A percentile compares a stretch with the other conserved stretches of the same genome.
These are phyloP conservation scores for Poecilia picta DNA, from an alignment of 2,797 vertebrate genomes.

Conservation along the genomic window DNA sequence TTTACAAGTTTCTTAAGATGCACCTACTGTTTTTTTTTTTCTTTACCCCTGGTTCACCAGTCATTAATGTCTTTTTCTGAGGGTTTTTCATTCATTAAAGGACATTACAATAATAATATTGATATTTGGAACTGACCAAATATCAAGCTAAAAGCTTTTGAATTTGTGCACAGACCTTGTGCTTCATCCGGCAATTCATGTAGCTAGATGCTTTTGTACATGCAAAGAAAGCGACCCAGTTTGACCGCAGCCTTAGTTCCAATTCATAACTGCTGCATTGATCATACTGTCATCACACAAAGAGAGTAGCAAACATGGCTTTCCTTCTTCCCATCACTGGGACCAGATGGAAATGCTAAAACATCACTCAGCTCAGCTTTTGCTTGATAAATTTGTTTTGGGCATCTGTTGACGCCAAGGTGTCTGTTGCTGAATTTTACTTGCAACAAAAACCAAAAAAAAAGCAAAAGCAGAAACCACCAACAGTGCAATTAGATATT, in stretches of 20 bases:
- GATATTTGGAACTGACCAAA: not conserved
- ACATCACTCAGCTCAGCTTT: conserved; percentile 30
- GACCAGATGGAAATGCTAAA: conserved; percentile 50
- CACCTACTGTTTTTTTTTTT: not conserved
- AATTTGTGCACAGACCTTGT: conserved; percentile 1
- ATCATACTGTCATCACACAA: conserved; percentile 27
- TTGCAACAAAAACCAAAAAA: conserved; percentile 2
- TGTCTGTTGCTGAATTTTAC: not conserved
- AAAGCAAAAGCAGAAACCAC: not conserved
- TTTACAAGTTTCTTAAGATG: not conserved
- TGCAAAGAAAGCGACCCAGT: conserved; percentile 18
- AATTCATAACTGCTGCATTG: conserved; percentile 28
- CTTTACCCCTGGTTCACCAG: not conserved
- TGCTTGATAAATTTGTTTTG: conserved; percentile 30
- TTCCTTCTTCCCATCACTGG: conserved; percentile 20
- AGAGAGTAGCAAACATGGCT: conserved; percentile 34
- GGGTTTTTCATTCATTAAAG: not conserved
- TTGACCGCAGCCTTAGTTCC: conserved; percentile 38
- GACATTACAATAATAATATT: not conserved
- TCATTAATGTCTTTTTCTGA: not conserved
- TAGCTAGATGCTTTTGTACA: conserved; percentile 13
- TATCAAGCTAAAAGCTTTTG: conserved; percentile 24
- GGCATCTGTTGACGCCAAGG: not conserved
- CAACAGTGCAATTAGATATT: conserved; percentile 9
- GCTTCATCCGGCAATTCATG: conserved; percentile 8